Evolutionary conservation across 1,140 invertebrate species (phyloP).

Genomic region (Megalopta genalis): DNA sequence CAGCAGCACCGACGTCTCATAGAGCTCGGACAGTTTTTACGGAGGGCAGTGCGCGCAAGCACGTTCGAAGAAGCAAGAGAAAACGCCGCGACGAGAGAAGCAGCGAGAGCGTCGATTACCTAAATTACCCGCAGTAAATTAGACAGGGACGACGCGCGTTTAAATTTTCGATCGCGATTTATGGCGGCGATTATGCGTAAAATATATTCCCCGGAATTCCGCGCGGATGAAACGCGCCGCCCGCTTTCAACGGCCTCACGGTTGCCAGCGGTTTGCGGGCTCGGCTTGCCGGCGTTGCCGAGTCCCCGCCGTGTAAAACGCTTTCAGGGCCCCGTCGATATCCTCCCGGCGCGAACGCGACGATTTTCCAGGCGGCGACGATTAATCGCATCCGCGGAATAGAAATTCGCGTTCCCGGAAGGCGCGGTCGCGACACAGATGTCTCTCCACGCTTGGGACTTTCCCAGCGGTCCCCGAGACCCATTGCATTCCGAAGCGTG

Average conservation of each 20-base stretch:
- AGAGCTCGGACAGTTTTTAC: neutral
- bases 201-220: neutral
- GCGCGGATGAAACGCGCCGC: conserved; percentile 30
- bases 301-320: neutral
- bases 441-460: conserved; percentile 3
- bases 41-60: neutral
- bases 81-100: neutral
- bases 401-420: conserved; percentile 59
- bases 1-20: neutral
- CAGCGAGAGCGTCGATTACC: neutral
- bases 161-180: conserved; percentile 31
- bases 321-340: neutral
- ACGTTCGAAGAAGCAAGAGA: neutral
- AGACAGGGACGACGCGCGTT: conserved; percentile 6
- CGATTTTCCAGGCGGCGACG: conserved; percentile 38
- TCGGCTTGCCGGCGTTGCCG: too few relatives aligned
- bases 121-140: conserved; percentile 24
- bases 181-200: conserved; percentile 9
- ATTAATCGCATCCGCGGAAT: conserved; percentile 46
- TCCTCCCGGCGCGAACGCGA: neutral
- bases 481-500: conserved; percentile 51
- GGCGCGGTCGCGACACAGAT: conserved; percentile 31
- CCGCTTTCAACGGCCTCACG: neutral
- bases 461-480: conserved; percentile 36
- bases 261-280: neutral